Evolutionary conservation across 37 sponge, comb jelly and placozoan genomes (phyloP).

Genomic region (Hexactinellida sp.): DNA sequence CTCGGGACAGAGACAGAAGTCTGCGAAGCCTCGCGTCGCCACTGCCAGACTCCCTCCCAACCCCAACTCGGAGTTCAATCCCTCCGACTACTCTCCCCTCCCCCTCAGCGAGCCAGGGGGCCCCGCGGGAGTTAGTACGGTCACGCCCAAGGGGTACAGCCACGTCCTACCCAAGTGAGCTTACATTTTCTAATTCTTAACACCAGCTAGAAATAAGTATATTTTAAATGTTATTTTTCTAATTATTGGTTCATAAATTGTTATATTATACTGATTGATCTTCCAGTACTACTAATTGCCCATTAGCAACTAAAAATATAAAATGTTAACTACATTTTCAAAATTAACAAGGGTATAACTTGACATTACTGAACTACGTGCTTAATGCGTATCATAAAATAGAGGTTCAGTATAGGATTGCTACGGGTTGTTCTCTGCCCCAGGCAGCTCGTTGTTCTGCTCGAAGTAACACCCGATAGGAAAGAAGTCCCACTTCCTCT

Average conservation of each 20-base stretch:
- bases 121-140: neutral
- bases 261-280: too few relatives aligned
- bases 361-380: too few relatives aligned
- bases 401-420: too few relatives aligned
- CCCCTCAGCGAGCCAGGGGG: neutral
- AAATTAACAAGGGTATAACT: too few relatives aligned
- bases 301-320: too few relatives aligned
- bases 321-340: too few relatives aligned
- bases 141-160: neutral
- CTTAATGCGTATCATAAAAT: too few relatives aligned
- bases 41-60: conserved; percentile 13
- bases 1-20: neutral
- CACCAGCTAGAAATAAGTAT: neutral
- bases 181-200: neutral
- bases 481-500: conserved; percentile 66
- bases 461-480: conserved; percentile 45
- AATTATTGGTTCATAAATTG: too few relatives aligned
- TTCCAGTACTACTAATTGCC: too few relatives aligned
- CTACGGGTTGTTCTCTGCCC: neutral
- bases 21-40: neutral
- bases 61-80: neutral
- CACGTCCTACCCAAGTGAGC: neutral
- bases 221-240: neutral
- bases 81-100: neutral
- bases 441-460: neutral